Percentiles rank a stretch among this genome's conserved stretches.
phyloP scores from a whole-genome alignment of 2,797 vertebrate species.

The Platyrinchus mystaceus region DNA sequence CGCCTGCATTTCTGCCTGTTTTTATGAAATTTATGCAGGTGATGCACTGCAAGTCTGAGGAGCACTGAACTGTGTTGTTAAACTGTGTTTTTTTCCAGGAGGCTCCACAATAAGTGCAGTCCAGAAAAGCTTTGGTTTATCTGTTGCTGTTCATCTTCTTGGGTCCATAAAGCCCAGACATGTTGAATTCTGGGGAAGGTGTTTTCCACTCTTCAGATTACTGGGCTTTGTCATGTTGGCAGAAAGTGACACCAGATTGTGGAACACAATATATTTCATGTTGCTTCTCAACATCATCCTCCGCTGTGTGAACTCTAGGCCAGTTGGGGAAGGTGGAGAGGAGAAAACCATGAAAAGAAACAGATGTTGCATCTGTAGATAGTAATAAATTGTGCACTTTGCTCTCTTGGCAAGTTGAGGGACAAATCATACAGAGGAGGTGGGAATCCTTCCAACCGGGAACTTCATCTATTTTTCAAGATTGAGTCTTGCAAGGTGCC shows the following conservation, averaged over 20 bases:
- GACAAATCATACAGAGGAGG: background rate
- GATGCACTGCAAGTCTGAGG: background rate
- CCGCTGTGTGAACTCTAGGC: background rate
- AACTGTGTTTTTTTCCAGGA: background rate
- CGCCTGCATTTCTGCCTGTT: background rate
- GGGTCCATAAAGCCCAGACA: background rate
- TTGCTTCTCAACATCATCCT: background rate
- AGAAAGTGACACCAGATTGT: background rate
- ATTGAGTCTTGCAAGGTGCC: background rate
- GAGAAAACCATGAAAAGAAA: background rate
- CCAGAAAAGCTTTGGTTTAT: background rate
- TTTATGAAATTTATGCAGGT: background rate
- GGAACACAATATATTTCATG: rapidly evolving
- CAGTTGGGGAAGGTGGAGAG: background rate
- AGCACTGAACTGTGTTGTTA: background rate
- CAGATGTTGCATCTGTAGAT: background rate
- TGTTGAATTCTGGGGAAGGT: background rate
- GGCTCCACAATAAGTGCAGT: background rate
- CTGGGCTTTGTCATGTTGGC: background rate
- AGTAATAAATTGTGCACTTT: background rate
- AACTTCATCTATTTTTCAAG: background rate
- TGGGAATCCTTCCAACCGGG: background rate
- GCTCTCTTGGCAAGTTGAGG: background rate
- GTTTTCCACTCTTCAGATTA: background rate
- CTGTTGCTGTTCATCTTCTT: background rate